Evolutionary conservation across 2,113 vertebrate genomes (phyloP), one percentile per base, ranked within the genome.

Genomic region (Mungos mungo): DNA sequence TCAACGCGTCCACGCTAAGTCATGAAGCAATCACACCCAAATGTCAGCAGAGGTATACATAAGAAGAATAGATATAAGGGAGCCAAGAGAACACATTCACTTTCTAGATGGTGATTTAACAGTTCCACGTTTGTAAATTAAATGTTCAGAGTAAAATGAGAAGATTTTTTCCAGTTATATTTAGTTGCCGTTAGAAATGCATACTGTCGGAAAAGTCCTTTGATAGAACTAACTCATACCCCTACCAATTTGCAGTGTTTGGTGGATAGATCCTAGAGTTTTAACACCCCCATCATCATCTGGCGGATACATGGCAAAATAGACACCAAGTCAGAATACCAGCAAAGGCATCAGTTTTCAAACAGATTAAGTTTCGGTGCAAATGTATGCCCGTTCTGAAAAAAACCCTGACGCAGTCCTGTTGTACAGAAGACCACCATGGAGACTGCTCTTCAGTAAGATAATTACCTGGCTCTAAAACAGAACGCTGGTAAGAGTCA

Each of bases 371-470:
- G 33, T 63, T 74, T 88, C 72, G 71, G 35, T 69, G 10, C 21
- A 69, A 85, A 81, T 69, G 31, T 76, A 33, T 68, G 66, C 29
- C 69, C 69, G 33, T 91, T 96, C 25, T 96, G 33, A 94, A 97
- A 94, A 94, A 83, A 52, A 27, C 5, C 29, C 60, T 54, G 38
- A 10, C 31, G 5, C 31, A 89, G 54, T 8, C 35, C 47, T 63
- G 13, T 2, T 88, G 47, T 31, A 80, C 69, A 81, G 93, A 93
- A 92, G 60, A 86, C 8, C 82, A 52, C 11, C 4, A 47, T 3
- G 15, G 18, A 31, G 15, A 33, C 54, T 50, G 68, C 45, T 88
- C 25, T 38, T 66, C n/a, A 74, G 52, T 47, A n/a, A 27, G 41
- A 57, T 15, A 89, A 69, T 33, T 57, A 19, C 38, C 63, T 57